Evolutionary conservation across 2,888 invertebrate genomes (phyloP).

Genomic region (Xestia xanthographa): DNA sequence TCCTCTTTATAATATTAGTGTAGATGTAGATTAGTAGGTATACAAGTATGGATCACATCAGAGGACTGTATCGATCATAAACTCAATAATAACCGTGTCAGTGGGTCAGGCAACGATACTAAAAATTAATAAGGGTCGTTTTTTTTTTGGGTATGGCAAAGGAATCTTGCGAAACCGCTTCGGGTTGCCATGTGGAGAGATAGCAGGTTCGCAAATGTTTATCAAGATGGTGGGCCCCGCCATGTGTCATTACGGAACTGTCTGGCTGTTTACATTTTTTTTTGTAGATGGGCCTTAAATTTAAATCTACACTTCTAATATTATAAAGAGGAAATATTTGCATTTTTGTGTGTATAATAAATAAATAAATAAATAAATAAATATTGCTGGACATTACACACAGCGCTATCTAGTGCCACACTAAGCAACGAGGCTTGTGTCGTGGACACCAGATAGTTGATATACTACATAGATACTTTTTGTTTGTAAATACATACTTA

Average conservation of each 20-base stretch:
- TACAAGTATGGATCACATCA: not conserved
- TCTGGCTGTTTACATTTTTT: conserved; percentile 11
- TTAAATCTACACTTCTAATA: too few relatives aligned
- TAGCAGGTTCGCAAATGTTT: conserved; percentile 3
- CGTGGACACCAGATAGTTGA: too few relatives aligned
- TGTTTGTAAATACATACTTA: too few relatives aligned
- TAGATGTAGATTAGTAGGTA: too few relatives aligned
- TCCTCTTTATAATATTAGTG: too few relatives aligned
- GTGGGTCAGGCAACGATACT: conserved; percentile 19
- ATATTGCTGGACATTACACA: too few relatives aligned
- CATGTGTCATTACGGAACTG: not conserved
- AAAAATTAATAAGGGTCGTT: conserved; percentile 37
- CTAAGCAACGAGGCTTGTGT: too few relatives aligned
- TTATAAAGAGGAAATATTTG: too few relatives aligned
- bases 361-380: too few relatives aligned
- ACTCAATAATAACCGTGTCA: conserved; percentile 21
- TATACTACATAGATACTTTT: too few relatives aligned
- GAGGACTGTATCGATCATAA: conserved; percentile 2
- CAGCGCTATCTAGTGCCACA: too few relatives aligned
- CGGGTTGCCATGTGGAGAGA: conserved; percentile 23
- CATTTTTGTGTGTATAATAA: too few relatives aligned
- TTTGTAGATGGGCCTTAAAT: conserved; percentile 16
- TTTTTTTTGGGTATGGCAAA: conserved; percentile 30
- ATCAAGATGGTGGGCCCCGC: conserved; percentile 22
- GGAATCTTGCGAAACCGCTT: conserved; percentile 43